Evolutionary conservation across 2,888 invertebrate species (phyloP), one percentile per base, ranked within the genome.

Genomic region (Anticlea derivata): DNA sequence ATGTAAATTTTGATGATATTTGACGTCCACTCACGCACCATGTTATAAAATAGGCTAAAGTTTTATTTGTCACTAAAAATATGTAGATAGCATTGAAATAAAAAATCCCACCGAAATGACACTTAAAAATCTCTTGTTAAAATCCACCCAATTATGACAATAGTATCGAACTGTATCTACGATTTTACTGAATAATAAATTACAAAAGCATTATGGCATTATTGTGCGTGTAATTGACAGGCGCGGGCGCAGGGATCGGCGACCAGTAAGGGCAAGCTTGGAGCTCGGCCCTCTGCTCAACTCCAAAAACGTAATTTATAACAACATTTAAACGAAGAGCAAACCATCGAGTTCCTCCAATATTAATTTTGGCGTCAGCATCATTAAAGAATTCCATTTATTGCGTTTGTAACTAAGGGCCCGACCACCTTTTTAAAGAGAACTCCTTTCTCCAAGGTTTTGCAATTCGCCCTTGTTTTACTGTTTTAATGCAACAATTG

Each of bases 381-480:
- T 89, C 89, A 89, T 89, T 89, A 88, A 86, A 80, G 81, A 82
- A 88, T 88, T 83, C 89, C 89, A 88, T 88, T 88, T 89, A 89
- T 87, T 88, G 89, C 80, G 68, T 80, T 78, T 41, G 40, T 33
- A 20, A 40, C 48, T 43, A 88, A 88, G 85, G n/a, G n/a, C 86
- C 73, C 83, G 72, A 69, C 80, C 80, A 80, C 80, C 71, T 82
- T 83, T 81, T 78, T 81, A 82, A 80, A 80, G 73, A 80, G 80
- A 78, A 72, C 83, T 82, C 88, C 86, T 88, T 89, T 87, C 87
- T 86, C 87, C 85, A 77, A 80, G 80, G 81, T 86, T 86, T 83
- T 74, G 83, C 75, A 83, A 83, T 71, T 62, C 72, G 84, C 82
- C 85, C 86, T 86, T 85, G 78, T 85, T 86, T 81, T 66, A 59